Evolutionary conservation across 2,797 vertebrate species (phyloP), one percentile per base, ranked within the genome.

Genomic region (Tolypeutes matacus): DNA sequence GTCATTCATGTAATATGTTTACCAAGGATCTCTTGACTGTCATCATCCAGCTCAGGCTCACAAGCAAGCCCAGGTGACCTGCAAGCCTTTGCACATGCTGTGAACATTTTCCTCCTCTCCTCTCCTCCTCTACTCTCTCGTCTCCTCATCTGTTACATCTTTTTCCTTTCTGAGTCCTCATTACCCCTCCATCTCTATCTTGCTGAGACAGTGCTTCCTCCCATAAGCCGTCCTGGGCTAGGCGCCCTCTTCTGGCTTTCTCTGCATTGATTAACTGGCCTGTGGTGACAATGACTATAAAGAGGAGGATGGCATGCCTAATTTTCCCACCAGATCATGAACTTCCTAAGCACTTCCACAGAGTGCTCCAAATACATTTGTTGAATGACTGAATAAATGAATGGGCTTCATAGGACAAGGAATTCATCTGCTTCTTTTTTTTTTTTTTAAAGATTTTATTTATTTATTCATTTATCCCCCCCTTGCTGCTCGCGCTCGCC

Each of bases 1-100:
- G 7, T 86, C 72, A n/a, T 91, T 83, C 73, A 91, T 53, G 53
- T 87, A 53, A 36, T 80, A 46, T 51, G 76, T 18, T 83, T 75
- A 80, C 42, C 34, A 42, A 65, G 67, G 42, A 58, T 51, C 53
- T 76, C 51, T 14, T 75, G 51, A 80, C 18, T 8, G 25, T 64
- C n/a, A 34, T 46, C n/a, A 25, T 80, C 72, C 64, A 49, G 5
- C 25, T 82, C 20, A 72, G 49, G 34, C 31, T 69, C 87, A 85
- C 42, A 49, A 65, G n/a, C 46, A 62, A 65, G 75, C 62, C 56
- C 81, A 49, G 8, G 84, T 31, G 56, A n/a, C 36, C 80, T 80
- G 56, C 5, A 2, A 81, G 31, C 42, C 42, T 86, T 56, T 69
- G 51, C 14, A n/a, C 15, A 39, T 17, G 36, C 42, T 2, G 1